Evolutionary conservation across 2,113 vertebrate genomes (phyloP).

Genomic region (Murina feae): DNA sequence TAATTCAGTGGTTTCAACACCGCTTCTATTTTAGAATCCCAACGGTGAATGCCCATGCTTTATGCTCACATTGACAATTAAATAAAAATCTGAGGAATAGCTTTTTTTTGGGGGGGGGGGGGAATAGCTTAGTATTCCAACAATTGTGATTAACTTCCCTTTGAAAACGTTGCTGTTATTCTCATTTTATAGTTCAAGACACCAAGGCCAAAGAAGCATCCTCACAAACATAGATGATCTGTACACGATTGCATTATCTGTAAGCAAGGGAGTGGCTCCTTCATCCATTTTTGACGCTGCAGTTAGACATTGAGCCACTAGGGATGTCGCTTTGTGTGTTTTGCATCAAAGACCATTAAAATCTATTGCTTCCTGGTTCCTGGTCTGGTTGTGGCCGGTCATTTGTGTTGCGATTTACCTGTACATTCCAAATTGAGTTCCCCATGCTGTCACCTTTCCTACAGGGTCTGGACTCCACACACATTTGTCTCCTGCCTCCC

Average conservation of each 20-base stretch:
- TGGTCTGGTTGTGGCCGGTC: background rate
- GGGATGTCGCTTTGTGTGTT: background rate
- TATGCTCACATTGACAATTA: background rate
- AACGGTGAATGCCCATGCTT: background rate
- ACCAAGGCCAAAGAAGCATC: background rate
- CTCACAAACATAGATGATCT: background rate
- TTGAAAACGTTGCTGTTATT: background rate
- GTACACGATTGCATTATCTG: background rate
- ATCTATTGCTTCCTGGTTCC: background rate
- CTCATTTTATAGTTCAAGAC: background rate
- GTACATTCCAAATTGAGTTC: background rate
- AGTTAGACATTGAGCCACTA: background rate
- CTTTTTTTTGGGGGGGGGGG: background rate
- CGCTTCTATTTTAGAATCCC: background rate
- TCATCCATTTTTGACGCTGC: background rate
- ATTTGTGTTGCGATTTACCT: background rate
- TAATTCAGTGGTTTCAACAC: background rate
- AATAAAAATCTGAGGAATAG: background rate
- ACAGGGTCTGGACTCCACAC: background rate
- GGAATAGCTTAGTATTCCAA: background rate
- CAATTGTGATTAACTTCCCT: background rate
- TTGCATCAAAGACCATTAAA: background rate
- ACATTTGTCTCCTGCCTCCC: background rate
- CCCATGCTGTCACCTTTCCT: background rate
- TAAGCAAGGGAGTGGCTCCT: background rate